Evolutionary conservation across 2,113 vertebrate genomes (phyloP), one percentile per base, ranked within the genome.

Genomic region (Sminthopsis crassicaudata): DNA sequence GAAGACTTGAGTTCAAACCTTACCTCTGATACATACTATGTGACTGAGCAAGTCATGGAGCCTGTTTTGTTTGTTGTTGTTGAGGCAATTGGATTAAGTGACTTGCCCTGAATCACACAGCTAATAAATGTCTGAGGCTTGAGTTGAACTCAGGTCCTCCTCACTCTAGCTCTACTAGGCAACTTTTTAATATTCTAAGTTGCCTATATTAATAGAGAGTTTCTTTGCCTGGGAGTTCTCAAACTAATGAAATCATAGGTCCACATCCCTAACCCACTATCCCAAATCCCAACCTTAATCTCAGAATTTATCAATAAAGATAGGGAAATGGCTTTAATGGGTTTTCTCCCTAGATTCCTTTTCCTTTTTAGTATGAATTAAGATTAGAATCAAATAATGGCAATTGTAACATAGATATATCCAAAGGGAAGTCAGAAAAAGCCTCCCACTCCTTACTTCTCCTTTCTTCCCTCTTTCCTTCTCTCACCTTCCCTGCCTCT

Each of bases 311-410:
- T 23, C 14, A 89, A 36, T 0, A 88, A 93, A 60, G 51, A 48
- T 53, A 46, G 92, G 95, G 52, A 91, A 92, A 91, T 16, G 8
- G 24, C 57, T 42, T 88, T 51, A 55, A 53, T 92, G 30, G 12
- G 19, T 93, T 93, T 76, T 26, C 52, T 52, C 42, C 26, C 93
- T 53, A 53, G 55, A 50, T n/a, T 89, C 0, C 91, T 23, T 95
- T 89, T 95, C 67, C 90, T 95, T 91, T 92, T 46, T 48, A 9
- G 91, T 95, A 52, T 27, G 53, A 95, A 60, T 94, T 42, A 76
- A 46, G 42, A 91, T 91, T 95, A 90, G 52, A 92, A 50, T 53
- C 90, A 88, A 27, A 53, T 22, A 53, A 84, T 9, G 57, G 57
- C 55, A 60, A 90, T 90, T 54, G n/a, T 57, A 54, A 91, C 26